Evolutionary conservation across 2,113 vertebrate genomes (phyloP), one percentile per base, ranked within the genome.

Genomic region (Hippocampus zosterae): DNA sequence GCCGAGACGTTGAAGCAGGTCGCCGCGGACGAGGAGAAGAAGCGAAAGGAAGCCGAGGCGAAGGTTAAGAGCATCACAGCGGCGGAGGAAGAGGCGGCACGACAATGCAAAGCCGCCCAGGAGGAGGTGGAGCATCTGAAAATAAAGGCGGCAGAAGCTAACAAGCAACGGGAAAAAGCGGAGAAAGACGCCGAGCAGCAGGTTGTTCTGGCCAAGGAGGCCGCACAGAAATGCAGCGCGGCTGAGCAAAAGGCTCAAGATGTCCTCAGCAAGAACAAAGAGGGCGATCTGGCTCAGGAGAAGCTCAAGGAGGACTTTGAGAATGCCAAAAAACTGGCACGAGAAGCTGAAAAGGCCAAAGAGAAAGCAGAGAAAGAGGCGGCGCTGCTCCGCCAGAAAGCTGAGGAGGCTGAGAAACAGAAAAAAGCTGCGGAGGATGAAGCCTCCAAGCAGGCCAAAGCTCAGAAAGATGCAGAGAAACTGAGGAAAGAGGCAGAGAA

Each of bases 111-210:
- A 70, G 85, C 85, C 0, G 97, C 96, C 0, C 90, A 96, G 79
- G 94, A 96, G 53, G 97, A 99, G 76, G 95, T 98, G 0, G 94
- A 95, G 44, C 91, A 94, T 25, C 92, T 98, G 19, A 93, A 92
- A 73, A 92, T 93, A 81, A 94, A 92, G 74, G 95, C 95, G 3
- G 92, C 92, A 2, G 95, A 98, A 18, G 94, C 95, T 0, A 92
- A 93, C 62, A 88, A 92, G 68, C 94, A 96, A 77, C 95, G 94
- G 41, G 94, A 95, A 41, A 78, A 92, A 8, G 94, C 96, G 0
- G 96, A 96, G 67, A 92, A 91, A 60, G 94, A 98, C 60, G 95
- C 95, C 0, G 93, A 94, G 10, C 91, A 93, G 78, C 97, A 98
- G 88, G 93, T 94, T 3, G 27, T 93, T 73, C 78, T 97, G 83